Evolutionary conservation across 2,797 vertebrate species (phyloP), one percentile per base, ranked within the genome.

Genomic region (Artibeus jamaicensis): DNA sequence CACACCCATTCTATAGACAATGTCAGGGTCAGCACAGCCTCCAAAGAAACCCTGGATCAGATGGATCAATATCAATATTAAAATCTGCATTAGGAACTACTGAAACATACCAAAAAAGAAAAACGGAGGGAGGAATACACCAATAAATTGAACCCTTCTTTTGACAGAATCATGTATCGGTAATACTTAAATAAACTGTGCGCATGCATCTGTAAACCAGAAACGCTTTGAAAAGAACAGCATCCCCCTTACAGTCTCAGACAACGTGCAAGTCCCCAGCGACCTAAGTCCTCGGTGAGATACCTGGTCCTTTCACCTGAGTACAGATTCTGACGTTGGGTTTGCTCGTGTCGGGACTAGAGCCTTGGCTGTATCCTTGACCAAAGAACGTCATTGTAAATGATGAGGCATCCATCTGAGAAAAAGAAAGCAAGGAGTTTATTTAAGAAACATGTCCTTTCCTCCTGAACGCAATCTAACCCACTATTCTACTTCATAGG

Each of bases 281-380:
- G 34, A 2, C 53, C 67, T 92, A 67, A 46, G 59, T 48, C 82
- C 70, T 26, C 50, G 48, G 50, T 50, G 24, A 85, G 68, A 96
- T 98, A 99, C 99, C 99, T 98, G 99, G 99, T 98, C 99, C 99
- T 97, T 99, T 99, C 97, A 99, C 99, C 97, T 99, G 97, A 0
- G 99, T 99, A 97, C 99, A 99, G 95, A 99, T 99, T 98, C 99
- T 99, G 86, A 98, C 94, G 42, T 99, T 98, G 57, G 99, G 99
- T 98, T 99, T 99, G 46, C 98, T 99, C 14, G 98, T 97, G 11
- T 98, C 98, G 2, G 98, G 97, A 97, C 99, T 98, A 85, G 98
- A 96, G 11, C 98, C 99, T 77, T 99, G 98, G 29, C 98, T 98
- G 97, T 99, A 99, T 82, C 99, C 99, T 96, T 99, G 99, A 26